phyloP scores from a whole-genome alignment of 2,797 vertebrate genomes.

The Darevskia nairensis region DNA sequence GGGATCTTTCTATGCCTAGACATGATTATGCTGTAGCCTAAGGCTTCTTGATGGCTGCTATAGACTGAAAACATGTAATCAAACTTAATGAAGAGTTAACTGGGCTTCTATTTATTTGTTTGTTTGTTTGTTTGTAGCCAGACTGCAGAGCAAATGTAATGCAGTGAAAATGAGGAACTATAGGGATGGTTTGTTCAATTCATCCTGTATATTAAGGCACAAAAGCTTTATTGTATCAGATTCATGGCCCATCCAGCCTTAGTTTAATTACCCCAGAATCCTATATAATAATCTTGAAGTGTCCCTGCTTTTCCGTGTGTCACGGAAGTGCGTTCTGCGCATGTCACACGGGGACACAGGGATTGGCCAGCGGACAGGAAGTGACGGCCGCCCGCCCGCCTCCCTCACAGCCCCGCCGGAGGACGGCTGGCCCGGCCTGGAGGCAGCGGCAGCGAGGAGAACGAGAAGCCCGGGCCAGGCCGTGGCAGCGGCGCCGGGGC shows the following conservation, averaged over 20 bases:
- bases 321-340: no score
- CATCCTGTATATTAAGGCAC: background rate
- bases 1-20: slow-evolving; percentile 53
- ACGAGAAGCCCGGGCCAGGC: no score
- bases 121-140: slow-evolving; percentile 47
- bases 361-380: no score
- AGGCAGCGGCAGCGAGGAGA: no score
- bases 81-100: slow-evolving; percentile 36
- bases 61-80: slow-evolving; percentile 48
- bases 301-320: no score
- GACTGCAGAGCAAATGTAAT: slow-evolving; percentile 47
- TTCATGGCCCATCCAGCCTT: background rate
- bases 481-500: no score
- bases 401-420: no score
- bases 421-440: no score
- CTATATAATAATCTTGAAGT: no score
- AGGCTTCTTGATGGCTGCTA: slow-evolving; percentile 44
- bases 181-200: slow-evolving; percentile 46
- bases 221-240: background rate
- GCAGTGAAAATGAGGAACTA: slow-evolving; percentile 56
- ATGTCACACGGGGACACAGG: no score
- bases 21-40: slow-evolving; percentile 57
- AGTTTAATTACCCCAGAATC: background rate
- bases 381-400: no score
- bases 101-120: background rate